Percentiles rank a stretch among this genome's conserved stretches.
These are phyloP conservation scores for Ostrea denselamellosa DNA, from an alignment of 1,140 invertebrate genomes.

Conservation along the genomic window DNA sequence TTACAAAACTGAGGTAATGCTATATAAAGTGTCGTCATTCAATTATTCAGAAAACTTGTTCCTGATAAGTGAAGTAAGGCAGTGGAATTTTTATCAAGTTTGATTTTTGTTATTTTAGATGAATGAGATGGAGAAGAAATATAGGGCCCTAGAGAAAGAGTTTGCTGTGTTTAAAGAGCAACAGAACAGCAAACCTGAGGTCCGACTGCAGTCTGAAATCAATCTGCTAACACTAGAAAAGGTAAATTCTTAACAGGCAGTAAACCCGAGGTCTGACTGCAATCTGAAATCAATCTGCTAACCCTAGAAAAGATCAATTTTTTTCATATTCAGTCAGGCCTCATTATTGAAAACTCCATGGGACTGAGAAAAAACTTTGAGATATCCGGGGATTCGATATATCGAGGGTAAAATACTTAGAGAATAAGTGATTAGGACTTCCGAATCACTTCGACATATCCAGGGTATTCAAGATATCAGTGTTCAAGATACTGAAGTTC, in stretches of 20 bases:
- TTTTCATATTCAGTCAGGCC: neutral
- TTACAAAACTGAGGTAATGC: constrained; percentile 74
- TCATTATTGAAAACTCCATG: no score
- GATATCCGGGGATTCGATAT: no score
- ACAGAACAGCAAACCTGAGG: constrained; percentile 77
- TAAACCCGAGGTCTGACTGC: constrained; percentile 78
- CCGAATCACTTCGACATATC: no score
- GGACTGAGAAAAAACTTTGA: no score
- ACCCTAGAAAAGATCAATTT: neutral
- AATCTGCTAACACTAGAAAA: constrained; percentile 79
- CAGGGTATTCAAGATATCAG: no score
- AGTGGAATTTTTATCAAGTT: neutral
- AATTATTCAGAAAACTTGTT: neutral
- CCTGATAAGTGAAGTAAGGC: neutral
- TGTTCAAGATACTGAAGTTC: no score
- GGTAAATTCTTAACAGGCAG: constrained; percentile 72
- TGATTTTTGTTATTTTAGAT: constrained; percentile 60
- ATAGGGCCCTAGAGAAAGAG: constrained; percentile 73
- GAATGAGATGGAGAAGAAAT: constrained; percentile 76
- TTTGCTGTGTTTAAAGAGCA: constrained; percentile 77
- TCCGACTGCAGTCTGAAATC: constrained; percentile 79
- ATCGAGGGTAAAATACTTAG: no score
- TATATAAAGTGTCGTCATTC: neutral
- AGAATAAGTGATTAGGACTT: no score
- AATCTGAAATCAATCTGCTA: constrained; percentile 78